Percentiles rank a stretch among this genome's conserved stretches.
Evolutionary conservation across 2,113 vertebrate genomes (phyloP).

Genomic region (Corydoras sp.): DNA sequence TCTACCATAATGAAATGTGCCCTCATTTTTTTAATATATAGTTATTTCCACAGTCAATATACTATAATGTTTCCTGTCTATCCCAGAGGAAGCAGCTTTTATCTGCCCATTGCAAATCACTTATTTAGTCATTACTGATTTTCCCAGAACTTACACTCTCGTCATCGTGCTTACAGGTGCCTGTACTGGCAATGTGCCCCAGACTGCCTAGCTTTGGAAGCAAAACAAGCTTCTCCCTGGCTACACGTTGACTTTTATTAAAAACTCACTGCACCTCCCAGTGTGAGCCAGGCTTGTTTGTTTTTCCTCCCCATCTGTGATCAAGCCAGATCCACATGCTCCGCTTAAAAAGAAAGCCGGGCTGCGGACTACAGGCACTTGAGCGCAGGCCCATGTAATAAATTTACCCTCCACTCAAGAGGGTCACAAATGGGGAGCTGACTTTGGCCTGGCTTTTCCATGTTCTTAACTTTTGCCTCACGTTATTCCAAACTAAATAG

Average conservation of each 20-base stretch:
- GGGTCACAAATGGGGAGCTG: background rate
- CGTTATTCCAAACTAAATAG: slow-evolving; percentile 27
- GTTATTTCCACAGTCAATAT: slow-evolving; percentile 11
- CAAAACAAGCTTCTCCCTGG: slow-evolving; percentile 31
- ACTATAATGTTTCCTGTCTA: slow-evolving; percentile 3
- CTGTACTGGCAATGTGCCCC: slow-evolving; percentile 15
- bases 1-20: slow-evolving; percentile 21
- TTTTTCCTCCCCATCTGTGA: slow-evolving; percentile 44
- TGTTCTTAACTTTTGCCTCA: slow-evolving; percentile 13
- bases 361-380: background rate
- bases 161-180: slow-evolving; percentile 37
- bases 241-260: slow-evolving; percentile 30
- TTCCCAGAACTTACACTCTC: slow-evolving; percentile 20
- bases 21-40: slow-evolving; percentile 13
- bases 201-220: slow-evolving; percentile 35
- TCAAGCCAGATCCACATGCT: slow-evolving; percentile 43
- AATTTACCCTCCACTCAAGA: background rate
- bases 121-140: slow-evolving; percentile 31
- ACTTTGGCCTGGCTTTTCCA: background rate
- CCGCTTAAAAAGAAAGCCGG: background rate
- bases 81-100: background rate
- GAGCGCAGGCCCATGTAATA: background rate
- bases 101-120: slow-evolving; percentile 6
- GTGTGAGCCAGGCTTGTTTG: slow-evolving; percentile 40
- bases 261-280: slow-evolving; percentile 20